Base-by-base conservation (phyloP, 2,113 vertebrate species). In the Trematocara marginatum region DNA sequence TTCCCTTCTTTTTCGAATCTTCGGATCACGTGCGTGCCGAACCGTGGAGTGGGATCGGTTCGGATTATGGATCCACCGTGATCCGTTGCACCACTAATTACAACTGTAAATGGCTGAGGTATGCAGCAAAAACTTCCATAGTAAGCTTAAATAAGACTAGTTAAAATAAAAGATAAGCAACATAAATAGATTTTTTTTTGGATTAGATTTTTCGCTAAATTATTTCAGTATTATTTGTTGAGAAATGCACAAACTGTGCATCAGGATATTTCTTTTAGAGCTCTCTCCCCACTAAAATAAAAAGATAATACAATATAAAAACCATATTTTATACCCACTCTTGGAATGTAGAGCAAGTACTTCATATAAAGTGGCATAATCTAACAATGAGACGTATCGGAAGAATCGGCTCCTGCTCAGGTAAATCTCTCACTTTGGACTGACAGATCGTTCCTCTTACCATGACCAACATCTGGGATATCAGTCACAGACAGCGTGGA, bases 401-500 rank as follows among this genome's bases (percentile, higher is more conserved):
- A 10, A 54, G 34, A 78, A 26, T 15, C 0, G 11, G 15, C 61
- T 35, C 57, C 42, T 29, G 56, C 31, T 38, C 42, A 42, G 29
- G 31, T 45, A 13, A 31, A 84, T 45, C 34, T 83, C 5, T 45
- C 5, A 56, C 2, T 10, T 9, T 16, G n/a, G 15, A 54, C 18
- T 18, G 38, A 12, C 40, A 61, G 12, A 18, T 2, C 4, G 6
- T 66, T 71, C 26, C 20, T 92, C 94, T 96, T 95, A 97, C 96
- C 96, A 95, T 96, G 96, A 97, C 95, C 95, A 96, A 97, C 95
- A 97, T 96, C 96, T 92, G 93, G 92, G 95, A 96, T 94, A 96
- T 96, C 95, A 96, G 96, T 95, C 95, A 93, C 89, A 94, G 96
- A 95, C 93, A 96, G 91, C 89, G 94, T 95, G 94, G 96, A 96